Conservation (phyloP, 2,113 vertebrate species). For the Cyprinodon tularosa region DNA sequence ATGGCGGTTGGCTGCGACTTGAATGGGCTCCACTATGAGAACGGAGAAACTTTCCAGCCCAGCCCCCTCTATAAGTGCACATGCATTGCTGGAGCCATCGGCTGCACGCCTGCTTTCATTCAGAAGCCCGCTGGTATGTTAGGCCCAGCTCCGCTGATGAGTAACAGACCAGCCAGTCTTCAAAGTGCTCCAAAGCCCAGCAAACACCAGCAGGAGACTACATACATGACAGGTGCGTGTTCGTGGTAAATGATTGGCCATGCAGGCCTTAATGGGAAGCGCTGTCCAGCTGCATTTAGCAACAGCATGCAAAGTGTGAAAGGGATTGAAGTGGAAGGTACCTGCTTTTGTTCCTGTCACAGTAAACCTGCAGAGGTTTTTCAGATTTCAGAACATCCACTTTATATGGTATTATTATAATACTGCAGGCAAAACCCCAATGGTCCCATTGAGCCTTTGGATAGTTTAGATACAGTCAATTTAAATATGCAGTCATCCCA, state of each 20-base stretch:
- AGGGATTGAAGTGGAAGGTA: neutral
- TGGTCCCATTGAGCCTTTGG: neutral
- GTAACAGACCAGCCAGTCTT: constrained; percentile 69
- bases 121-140: constrained; percentile 77
- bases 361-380: too few species aligned
- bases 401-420: neutral
- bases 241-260: constrained; percentile 13
- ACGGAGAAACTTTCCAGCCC: constrained; percentile 91
- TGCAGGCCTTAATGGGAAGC: neutral
- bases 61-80: constrained; percentile 89
- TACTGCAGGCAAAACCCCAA: too few species aligned
- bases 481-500: neutral
- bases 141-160: constrained; percentile 63
- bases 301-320: neutral
- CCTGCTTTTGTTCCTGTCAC: too few species aligned
- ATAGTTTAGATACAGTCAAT: neutral
- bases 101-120: constrained; percentile 88
- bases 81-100: constrained; percentile 91
- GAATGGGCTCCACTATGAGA: constrained; percentile 87
- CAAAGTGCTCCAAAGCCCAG: constrained; percentile 60
- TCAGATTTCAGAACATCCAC: neutral
- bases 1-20: constrained; percentile 93
- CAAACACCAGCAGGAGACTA: constrained; percentile 80
- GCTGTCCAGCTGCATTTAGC: neutral
- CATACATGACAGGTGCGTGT: constrained; percentile 90